A percentile compares a stretch with the other conserved stretches of the same genome.
Conservation (phyloP, 53 echinoderm and acorn worm species). For the Patiria pectinifera region DNA sequence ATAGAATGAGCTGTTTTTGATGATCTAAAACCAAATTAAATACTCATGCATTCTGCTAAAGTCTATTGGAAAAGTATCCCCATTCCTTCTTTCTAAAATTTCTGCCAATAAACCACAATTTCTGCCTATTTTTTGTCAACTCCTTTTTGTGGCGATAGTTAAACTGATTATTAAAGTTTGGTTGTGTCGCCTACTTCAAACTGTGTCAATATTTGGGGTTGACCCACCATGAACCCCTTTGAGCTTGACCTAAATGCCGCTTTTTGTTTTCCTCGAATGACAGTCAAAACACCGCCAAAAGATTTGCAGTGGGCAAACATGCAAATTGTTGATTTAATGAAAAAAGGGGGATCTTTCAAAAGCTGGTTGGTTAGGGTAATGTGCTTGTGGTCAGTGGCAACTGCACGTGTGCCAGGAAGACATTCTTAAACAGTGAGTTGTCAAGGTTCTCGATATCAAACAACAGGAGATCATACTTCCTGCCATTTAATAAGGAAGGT, state of each 20-base stretch:
- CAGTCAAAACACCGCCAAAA: not conserved
- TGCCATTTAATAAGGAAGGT: not conserved
- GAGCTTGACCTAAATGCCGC: slow-evolving; percentile 5
- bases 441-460: not conserved
- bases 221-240: slow-evolving; percentile 24
- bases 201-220: slow-evolving; percentile 29
- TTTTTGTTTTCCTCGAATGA: not conserved
- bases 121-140: too few species aligned
- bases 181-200: not conserved
- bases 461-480: not conserved
- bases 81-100: too few species aligned
- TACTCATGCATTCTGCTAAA: too few species aligned
- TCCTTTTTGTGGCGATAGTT: not conserved
- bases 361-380: not conserved
- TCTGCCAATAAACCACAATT: too few species aligned
- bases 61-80: too few species aligned
- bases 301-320: not conserved
- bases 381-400: not conserved
- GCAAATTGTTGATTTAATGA: not conserved
- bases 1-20: too few species aligned
- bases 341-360: not conserved
- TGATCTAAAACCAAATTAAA: too few species aligned
- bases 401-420: not conserved
- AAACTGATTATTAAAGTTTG: not conserved
- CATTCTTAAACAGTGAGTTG: not conserved